Evolutionary conservation across 2,797 vertebrate genomes (phyloP).

Genomic region (Emydoidea blandingii): DNA sequence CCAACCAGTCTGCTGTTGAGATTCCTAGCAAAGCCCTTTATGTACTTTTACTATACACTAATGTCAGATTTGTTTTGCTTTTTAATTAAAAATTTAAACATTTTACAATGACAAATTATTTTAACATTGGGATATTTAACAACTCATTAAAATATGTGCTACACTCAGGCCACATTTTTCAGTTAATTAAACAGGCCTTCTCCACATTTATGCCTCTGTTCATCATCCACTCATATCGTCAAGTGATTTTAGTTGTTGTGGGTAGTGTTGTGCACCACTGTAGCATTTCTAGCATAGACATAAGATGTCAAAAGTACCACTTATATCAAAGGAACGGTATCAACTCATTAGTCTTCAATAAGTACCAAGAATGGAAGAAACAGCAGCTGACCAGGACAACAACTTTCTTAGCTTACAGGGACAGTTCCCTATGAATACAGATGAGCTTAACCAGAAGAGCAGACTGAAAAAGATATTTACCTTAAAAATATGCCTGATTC

Average conservation of each 20-base stretch:
- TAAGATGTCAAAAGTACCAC: background rate
- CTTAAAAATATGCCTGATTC: background rate
- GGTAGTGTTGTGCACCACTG: background rate
- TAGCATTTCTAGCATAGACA: background rate
- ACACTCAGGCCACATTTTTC: background rate
- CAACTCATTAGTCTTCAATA: background rate
- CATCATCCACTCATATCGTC: background rate
- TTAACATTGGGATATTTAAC: background rate
- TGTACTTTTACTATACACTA: background rate
- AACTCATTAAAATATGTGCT: background rate
- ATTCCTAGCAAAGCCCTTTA: background rate
- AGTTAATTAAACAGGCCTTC: background rate
- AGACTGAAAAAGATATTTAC: background rate
- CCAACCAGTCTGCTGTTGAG: background rate
- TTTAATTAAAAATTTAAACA: background rate
- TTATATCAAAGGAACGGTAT: background rate
- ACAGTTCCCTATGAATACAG: accelerated
- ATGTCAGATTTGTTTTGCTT: background rate
- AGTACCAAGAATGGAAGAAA: background rate
- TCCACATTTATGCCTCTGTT: background rate
- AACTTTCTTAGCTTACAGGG: slow-evolving; percentile 3
- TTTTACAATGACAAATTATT: background rate
- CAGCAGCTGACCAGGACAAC: background rate
- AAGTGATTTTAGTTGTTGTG: background rate
- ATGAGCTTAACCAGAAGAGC: background rate